A percentile compares a stretch with the other conserved stretches of the same genome.
These are phyloP conservation scores for Halichoeres trimaculatus DNA, from an alignment of 2,113 vertebrate genomes.

Conservation along the genomic window DNA sequence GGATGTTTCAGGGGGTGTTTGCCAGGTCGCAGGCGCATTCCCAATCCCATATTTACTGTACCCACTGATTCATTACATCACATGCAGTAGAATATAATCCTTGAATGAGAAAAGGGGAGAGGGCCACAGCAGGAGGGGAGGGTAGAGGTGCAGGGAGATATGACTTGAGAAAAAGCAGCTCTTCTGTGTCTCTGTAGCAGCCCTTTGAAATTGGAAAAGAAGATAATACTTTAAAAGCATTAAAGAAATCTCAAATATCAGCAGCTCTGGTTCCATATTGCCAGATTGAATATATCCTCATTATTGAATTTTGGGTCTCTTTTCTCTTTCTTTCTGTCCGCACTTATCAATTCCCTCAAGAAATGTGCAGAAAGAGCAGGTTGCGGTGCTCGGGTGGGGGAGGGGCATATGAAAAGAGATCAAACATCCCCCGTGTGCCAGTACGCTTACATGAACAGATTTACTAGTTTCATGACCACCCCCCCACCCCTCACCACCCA, in stretches of 20 bases:
- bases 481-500: conserved; percentile 26
- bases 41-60: conserved; percentile 47
- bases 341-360: conserved; percentile 36
- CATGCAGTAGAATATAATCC: conserved; percentile 38
- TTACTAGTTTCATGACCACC: conserved; percentile 58
- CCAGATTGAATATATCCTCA: conserved; percentile 47
- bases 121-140: conserved; percentile 8
- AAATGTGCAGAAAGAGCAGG: conserved; percentile 9
- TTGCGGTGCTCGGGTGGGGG: neutral
- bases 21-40: conserved; percentile 26
- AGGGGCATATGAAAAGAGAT: conserved; percentile 52
- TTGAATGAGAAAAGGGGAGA: conserved; percentile 10
- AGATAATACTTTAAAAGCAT: conserved; percentile 59
- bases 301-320: conserved; percentile 45
- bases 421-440: conserved; percentile 44
- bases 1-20: conserved; percentile 29
- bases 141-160: conserved; percentile 10
- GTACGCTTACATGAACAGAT: conserved; percentile 55
- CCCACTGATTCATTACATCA: conserved; percentile 54
- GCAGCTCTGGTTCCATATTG: conserved; percentile 32
- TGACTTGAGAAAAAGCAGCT: conserved; percentile 19
- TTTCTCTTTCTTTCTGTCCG: conserved; percentile 37
- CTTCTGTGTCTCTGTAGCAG: conserved; percentile 29
- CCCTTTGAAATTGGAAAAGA: conserved; percentile 51
- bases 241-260: conserved; percentile 48